Evolutionary conservation across 2,888 invertebrate species (phyloP).

Genomic region (Empis stercorea): DNA sequence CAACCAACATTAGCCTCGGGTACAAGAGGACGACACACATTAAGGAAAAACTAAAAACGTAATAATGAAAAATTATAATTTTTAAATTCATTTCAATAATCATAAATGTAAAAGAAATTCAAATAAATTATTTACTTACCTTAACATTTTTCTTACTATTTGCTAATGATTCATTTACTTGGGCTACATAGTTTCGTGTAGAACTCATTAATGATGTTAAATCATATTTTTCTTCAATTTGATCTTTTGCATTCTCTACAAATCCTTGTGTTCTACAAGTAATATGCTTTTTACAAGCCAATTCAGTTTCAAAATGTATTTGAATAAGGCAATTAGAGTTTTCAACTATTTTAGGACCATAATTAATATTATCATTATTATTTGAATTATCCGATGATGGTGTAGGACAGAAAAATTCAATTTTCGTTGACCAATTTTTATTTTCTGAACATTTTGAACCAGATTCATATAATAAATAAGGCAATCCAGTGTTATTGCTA

Average conservation of each 20-base stretch:
- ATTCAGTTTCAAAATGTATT: slow-evolving; percentile 33
- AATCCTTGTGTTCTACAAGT: slow-evolving; percentile 26
- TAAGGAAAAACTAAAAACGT: slow-evolving; percentile 30
- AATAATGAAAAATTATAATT: slow-evolving; percentile 3
- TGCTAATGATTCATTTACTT: slow-evolving; percentile 23
- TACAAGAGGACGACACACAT: slow-evolving; percentile 35
- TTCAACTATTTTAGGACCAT: slow-evolving; percentile 31
- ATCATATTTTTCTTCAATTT: slow-evolving; percentile 23
- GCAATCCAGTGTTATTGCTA: slow-evolving; percentile 26
- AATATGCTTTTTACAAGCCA: slow-evolving; percentile 33
- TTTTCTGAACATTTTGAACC: slow-evolving; percentile 23
- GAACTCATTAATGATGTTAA: slow-evolving; percentile 33
- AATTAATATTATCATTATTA: neutral
- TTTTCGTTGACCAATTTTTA: slow-evolving; percentile 31
- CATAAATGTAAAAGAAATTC: slow-evolving; percentile 2
- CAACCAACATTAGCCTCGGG: slow-evolving; percentile 33
- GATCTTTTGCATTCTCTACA: slow-evolving; percentile 20
- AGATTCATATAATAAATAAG: slow-evolving; percentile 31
- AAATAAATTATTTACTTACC: slow-evolving; percentile 7
- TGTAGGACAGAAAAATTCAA: slow-evolving; percentile 34
- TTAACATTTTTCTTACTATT: slow-evolving; percentile 28
- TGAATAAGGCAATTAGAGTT: slow-evolving; percentile 34
- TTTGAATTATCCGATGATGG: slow-evolving; percentile 11
- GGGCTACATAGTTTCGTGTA: slow-evolving; percentile 31
- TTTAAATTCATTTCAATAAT: no score